These are phyloP conservation scores for Pachydiplax longipennis DNA, from an alignment of 2,888 invertebrate species.

Conservation along the genomic window DNA sequence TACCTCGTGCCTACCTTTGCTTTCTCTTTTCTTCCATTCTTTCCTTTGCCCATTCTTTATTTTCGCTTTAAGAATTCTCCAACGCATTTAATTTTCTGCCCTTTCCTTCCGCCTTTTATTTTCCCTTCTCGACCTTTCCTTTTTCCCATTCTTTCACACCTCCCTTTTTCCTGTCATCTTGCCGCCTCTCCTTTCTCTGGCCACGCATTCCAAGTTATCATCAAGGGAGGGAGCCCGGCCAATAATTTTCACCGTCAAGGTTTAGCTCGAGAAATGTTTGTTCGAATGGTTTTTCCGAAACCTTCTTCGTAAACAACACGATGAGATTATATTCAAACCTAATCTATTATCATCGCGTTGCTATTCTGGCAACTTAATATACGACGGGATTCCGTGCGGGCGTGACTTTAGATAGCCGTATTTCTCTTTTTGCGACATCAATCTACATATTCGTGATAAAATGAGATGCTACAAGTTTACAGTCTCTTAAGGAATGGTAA, in stretches of 20 bases:
- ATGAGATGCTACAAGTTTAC: not conserved
- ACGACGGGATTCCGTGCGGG: not conserved
- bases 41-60: not conserved
- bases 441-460: not conserved
- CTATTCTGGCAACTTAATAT: not conserved
- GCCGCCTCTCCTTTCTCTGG: not conserved
- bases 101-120: not conserved
- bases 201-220: not conserved
- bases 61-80: not conserved
- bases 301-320: not conserved
- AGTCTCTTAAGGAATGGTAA: not conserved
- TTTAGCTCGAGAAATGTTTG: not conserved
- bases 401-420: not conserved
- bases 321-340: not conserved
- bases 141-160: not conserved
- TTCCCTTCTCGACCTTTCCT: not conserved
- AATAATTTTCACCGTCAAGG: not conserved
- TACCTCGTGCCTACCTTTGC: not conserved
- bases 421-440: not conserved
- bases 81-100: not conserved
- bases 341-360: not conserved
- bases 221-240: not conserved
- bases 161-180: not conserved
- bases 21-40: not conserved
- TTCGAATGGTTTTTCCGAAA: not conserved